A percentile compares a stretch with the other conserved stretches of the same genome.
phyloP scores from a whole-genome alignment of 2,797 vertebrate genomes.

The Rhabdophis nuchalis region DNA sequence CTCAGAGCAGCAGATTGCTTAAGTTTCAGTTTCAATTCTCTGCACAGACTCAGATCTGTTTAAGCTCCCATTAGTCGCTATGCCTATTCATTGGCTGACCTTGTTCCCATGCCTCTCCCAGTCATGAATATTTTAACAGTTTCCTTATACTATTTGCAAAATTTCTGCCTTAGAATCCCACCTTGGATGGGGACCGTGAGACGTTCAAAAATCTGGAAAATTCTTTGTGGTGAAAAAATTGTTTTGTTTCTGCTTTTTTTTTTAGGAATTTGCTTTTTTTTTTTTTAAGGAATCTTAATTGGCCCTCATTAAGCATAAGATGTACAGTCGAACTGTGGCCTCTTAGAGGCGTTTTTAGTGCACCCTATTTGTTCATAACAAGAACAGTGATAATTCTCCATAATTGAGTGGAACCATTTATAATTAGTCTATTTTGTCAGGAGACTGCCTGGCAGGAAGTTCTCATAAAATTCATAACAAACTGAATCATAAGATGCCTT shows the following conservation, averaged over 20 bases:
- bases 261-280: neutral
- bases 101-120: too few relatives aligned
- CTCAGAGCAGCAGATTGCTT: too few relatives aligned
- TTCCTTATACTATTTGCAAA: neutral
- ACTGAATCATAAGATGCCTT: constrained; percentile 53
- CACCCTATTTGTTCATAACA: constrained; percentile 19
- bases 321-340: constrained; percentile 16
- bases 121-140: too few relatives aligned
- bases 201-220: constrained; percentile 10
- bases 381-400: constrained; percentile 28
- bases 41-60: too few relatives aligned
- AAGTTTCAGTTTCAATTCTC: too few relatives aligned
- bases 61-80: too few relatives aligned
- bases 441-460: constrained; percentile 48
- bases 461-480: constrained; percentile 53
- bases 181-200: neutral
- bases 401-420: constrained; percentile 46
- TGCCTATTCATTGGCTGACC: too few relatives aligned
- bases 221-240: neutral
- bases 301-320: constrained; percentile 36
- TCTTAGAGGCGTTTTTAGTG: constrained; percentile 36
- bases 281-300: neutral
- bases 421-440: constrained; percentile 55
- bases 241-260: constrained; percentile 4
- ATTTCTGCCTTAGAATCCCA: neutral